Conservation (phyloP, 2,113 vertebrate species). For the Sceloporus tristichus region DNA sequence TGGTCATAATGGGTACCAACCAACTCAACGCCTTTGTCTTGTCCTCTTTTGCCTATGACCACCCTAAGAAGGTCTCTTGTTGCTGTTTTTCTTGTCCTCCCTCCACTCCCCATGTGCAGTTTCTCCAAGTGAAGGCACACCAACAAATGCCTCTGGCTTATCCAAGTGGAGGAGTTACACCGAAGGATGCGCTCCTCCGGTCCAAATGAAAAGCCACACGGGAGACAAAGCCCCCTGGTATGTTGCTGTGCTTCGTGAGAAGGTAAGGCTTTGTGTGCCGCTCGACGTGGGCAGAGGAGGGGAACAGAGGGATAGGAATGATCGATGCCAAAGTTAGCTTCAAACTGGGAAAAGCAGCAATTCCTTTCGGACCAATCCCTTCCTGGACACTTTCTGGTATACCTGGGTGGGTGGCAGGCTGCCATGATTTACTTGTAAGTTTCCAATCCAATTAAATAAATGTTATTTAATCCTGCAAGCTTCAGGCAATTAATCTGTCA, state of each 20-base stretch:
- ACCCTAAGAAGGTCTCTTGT: background rate
- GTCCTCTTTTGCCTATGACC: background rate
- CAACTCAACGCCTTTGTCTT: background rate
- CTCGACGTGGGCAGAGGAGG: no score
- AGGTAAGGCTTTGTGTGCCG: conserved; percentile 53
- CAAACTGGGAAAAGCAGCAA: background rate
- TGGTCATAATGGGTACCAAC: background rate
- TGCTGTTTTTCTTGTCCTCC: background rate
- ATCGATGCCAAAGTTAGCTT: no score
- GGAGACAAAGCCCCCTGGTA: conserved; percentile 63
- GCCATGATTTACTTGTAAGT: background rate
- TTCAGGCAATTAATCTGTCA: no score
- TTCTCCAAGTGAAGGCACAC: no score
- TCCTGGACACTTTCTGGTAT: background rate
- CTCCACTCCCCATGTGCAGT: background rate
- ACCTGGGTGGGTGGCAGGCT: background rate
- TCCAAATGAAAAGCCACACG: rapidly evolving
- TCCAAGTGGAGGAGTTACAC: background rate
- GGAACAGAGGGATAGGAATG: no score
- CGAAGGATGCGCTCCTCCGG: rapidly evolving
- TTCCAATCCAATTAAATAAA: no score
- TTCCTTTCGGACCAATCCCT: background rate
- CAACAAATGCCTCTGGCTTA: background rate
- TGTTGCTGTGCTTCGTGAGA: conserved; percentile 61
- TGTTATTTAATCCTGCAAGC: no score